Evolutionary conservation across 2,113 vertebrate species (phyloP), one percentile per base, ranked within the genome.

Genomic region (Antigone vipio): DNA sequence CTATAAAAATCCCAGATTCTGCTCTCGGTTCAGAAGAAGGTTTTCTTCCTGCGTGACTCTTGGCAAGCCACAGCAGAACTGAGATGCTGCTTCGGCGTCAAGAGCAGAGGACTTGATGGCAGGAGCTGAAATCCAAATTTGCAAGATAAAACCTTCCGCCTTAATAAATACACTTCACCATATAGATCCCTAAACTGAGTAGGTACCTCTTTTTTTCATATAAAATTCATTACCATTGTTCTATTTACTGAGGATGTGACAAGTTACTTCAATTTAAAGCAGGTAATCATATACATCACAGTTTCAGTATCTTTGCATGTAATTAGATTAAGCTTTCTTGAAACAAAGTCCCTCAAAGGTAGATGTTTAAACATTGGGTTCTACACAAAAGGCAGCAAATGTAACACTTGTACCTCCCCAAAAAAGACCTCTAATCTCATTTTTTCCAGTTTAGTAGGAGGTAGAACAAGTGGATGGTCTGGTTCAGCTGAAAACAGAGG

Each of bases 1-100:
- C 6, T 68, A 59, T 35, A 64, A 63, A 89, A 69, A 50, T 18
- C 50, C 19, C 47, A 44, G 40, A 42, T 56, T 52, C 40, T 73
- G 30, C 6, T 76, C 53, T 55, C 3, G 0, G 9, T 50, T 79
- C 75, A 89, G 29, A 32, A 38, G 45, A n/a, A 34, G 0, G 4
- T 42, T 63, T 78, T 84, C 20, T n/a, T 63, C 27, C 23, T n/a
- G 5, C 15, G 40, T n/a, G 24, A 50, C 45, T 75, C 66, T 29
- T 45, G 32, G 44, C 15, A 93, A 87, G 26, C 44, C 16, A 53
- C 6, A 79, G 49, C 12, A 71, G 42, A 77, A 80, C 0, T 45
- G 15, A 77, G 80, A 69, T 10, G 47, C 11, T 6, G 13, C 6
- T 29, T 62, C 35, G 45, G 32, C 2, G 0, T 5, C 0, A 1